Conservation (phyloP, 2,888 invertebrate genomes). For the Pyrrhosoma nymphula region DNA sequence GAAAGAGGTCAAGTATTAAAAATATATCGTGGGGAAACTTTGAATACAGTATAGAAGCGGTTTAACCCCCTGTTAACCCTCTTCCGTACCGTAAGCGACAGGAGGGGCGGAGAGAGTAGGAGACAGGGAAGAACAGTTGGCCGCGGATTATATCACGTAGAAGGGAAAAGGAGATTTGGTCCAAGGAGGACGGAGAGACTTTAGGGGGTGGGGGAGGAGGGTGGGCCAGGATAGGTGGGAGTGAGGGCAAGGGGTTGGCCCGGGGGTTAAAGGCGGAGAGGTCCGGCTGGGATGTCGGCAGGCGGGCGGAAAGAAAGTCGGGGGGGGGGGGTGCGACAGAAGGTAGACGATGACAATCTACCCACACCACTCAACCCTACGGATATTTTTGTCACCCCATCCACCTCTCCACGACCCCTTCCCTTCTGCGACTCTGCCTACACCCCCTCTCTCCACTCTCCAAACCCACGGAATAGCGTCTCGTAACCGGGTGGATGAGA, state of each 20-base stretch:
- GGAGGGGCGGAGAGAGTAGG: constrained; percentile 59
- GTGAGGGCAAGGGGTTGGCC: constrained; percentile 72
- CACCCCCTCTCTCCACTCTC: neutral
- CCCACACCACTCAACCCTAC: neutral
- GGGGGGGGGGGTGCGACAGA: constrained; percentile 47
- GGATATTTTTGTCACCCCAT: neutral
- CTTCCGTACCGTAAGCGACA: no score
- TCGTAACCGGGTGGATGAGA: no score
- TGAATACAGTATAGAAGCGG: constrained; percentile 60
- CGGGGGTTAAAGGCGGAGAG: constrained; percentile 71
- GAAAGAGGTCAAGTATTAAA: constrained; percentile 28
- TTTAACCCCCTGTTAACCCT: neutral
- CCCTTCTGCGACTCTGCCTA: neutral
- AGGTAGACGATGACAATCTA: constrained; percentile 61
- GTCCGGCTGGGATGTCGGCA: constrained; percentile 68
- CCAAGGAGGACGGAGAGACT: neutral
- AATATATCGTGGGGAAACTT: constrained; percentile 50
- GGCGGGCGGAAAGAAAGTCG: constrained; percentile 69
- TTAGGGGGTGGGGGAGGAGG: neutral
- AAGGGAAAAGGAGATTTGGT: constrained; percentile 43
- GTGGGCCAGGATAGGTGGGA: constrained; percentile 76
- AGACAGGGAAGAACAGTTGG: constrained; percentile 32
- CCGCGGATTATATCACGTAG: constrained; percentile 63
- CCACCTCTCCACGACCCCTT: neutral
- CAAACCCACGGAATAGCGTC: neutral